Conservation (phyloP, 1,140 invertebrate species). For the Thaumatotibia leucotreta region DNA sequence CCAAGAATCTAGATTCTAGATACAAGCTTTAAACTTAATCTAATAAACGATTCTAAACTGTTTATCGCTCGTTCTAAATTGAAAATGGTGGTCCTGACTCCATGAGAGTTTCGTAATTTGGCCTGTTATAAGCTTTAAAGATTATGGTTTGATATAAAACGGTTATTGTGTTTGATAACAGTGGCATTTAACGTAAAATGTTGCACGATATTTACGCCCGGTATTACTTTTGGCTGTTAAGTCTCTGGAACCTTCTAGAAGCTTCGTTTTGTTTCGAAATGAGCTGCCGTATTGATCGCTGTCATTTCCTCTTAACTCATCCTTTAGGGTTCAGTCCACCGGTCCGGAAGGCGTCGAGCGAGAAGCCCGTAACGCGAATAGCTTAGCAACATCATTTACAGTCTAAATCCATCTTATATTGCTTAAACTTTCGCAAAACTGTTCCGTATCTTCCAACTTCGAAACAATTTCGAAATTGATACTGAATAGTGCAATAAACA, state of each 20-base stretch:
- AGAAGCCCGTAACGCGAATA: not conserved
- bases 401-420: not conserved
- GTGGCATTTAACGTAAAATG: not conserved
- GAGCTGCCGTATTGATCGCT: not conserved
- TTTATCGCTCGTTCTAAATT: not conserved
- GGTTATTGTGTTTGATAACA: not conserved
- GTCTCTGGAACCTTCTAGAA: not conserved
- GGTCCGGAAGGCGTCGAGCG: not conserved
- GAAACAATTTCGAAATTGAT: not conserved
- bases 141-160: not conserved
- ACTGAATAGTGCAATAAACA: conserved; percentile 3
- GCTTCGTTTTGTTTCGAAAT: not conserved
- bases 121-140: not conserved
- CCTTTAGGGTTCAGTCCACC: conserved; percentile 1
- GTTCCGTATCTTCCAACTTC: not conserved
- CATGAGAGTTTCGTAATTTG: not conserved
- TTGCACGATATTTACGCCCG: not conserved
- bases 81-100: not conserved
- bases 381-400: not conserved
- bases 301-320: conserved; percentile 1
- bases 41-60: not conserved
- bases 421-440: not conserved
- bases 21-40: not conserved
- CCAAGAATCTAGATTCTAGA: not conserved
- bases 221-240: not conserved